These are phyloP conservation scores for Sarcophaga peregrina DNA, from an alignment of 1,140 invertebrate species.

Conservation along the genomic window DNA sequence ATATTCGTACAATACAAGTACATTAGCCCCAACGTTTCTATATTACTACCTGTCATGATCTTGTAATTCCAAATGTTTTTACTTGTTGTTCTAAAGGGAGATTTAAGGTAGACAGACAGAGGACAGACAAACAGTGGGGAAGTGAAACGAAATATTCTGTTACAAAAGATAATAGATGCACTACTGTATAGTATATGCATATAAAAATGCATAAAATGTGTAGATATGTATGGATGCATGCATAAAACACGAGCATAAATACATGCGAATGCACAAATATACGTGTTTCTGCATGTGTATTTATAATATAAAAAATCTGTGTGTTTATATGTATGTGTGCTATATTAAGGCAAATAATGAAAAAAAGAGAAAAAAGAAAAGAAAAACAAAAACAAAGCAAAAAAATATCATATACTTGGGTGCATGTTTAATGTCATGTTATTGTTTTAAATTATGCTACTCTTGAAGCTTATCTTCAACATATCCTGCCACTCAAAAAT, in stretches of 20 bases:
- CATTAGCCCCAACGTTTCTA: conserved; percentile 29
- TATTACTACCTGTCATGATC: conserved; percentile 22
- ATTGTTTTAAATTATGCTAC: conserved; percentile 41
- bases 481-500: conserved; percentile 30
- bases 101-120: neutral
- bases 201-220: neutral
- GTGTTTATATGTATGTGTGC: neutral
- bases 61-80: conserved; percentile 26
- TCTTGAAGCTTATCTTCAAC: conserved; percentile 34
- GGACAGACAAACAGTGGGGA: neutral
- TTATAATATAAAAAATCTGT: neutral
- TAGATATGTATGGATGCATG: conserved; percentile 16
- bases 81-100: neutral
- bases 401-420: conserved; percentile 19
- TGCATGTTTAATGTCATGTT: conserved; percentile 36
- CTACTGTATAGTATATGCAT: too few relatives aligned
- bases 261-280: neutral
- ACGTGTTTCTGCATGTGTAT: neutral
- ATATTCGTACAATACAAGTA: conserved; percentile 10
- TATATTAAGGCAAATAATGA: too few relatives aligned
- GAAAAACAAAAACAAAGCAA: neutral
- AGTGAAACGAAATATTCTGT: neutral
- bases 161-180: too few relatives aligned
- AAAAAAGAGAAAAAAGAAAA: neutral
- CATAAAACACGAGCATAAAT: conserved; percentile 29